Evolutionary conservation across 1,140 invertebrate species (phyloP), one percentile per base, ranked within the genome.

Genomic region (Drosophila azteca): DNA sequence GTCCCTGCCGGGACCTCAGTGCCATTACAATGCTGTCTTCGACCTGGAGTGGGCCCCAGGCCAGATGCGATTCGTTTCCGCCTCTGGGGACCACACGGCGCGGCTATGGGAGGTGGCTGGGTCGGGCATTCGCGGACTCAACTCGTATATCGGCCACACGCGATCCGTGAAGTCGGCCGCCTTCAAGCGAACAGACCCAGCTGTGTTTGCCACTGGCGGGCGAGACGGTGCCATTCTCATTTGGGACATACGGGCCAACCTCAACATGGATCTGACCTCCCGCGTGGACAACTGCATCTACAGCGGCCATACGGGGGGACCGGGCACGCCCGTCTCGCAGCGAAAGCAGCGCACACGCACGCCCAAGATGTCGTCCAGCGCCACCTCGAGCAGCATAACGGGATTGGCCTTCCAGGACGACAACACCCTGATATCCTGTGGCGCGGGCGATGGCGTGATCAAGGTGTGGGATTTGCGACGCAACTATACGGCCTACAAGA

Each of bases 391-490:
- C 77, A 96, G 95, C 91, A 95, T 98, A 11, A 97, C 96, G 0
- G 94, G 95, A 6, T 92, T 98, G 8, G 94, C 94, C 2, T 98
- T 97, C 91, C 91, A 91, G 48, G 94, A 97, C 90, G 94, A 95
- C 53, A 92, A 94, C 60, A 95, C 94, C 13, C 92, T 98, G 6
- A 93, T 97, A 31, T 97, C 96, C 0, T 96, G 96, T 79, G 96
- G 96, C 9, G 95, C 96, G 54, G 95, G 95, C 46, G 96, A 97
- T 92, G 96, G 96, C 1, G 92, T 95, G 44, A 95, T 98, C 7
- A 97, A 97, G 92, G 94, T 96, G 2, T 98, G 97, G 97, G 97
- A 98, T 92, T 80, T 97, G 11, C 91, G 97, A 29, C 96, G 97
- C 84, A 96, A 95, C 77, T 97, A 97, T 79, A 94, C 93, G 2